These are phyloP conservation scores for Phyllotreta striolata DNA, from an alignment of 2,888 invertebrate genomes.

Conservation along the genomic window DNA sequence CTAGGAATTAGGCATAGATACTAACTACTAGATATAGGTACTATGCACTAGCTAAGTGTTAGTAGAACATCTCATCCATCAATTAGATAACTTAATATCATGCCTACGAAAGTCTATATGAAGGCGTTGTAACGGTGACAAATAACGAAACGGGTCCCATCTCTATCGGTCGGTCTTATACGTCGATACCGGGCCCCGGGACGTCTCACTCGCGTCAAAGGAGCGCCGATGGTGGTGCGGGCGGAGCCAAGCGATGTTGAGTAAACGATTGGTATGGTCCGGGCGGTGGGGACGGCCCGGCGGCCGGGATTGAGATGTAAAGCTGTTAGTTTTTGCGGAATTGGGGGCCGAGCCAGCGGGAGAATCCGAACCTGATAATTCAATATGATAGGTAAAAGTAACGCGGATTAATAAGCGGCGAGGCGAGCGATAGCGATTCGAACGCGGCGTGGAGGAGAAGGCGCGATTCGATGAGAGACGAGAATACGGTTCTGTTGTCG, in stretches of 20 bases:
- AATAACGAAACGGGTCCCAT: too few species aligned
- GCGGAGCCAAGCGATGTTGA: constrained; percentile 49
- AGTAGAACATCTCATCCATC: too few species aligned
- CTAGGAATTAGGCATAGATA: too few species aligned
- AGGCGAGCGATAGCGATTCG: constrained; percentile 58
- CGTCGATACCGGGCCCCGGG: neutral
- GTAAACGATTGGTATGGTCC: constrained; percentile 49
- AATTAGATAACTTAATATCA: too few species aligned
- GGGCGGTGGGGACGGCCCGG: constrained; percentile 51
- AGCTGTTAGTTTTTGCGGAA: constrained; percentile 62
- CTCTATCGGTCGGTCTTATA: constrained; percentile 1
- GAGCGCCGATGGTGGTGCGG: constrained; percentile 54
- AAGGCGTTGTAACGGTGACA: too few species aligned
- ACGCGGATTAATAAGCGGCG: constrained; percentile 58
- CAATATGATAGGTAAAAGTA: constrained; percentile 55
- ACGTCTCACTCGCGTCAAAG: constrained; percentile 55
- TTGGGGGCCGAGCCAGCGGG: constrained; percentile 54
- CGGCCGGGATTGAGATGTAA: constrained; percentile 59
- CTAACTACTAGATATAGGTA: too few species aligned
- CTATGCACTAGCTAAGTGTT: too few species aligned
- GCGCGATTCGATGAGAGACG: too few species aligned
- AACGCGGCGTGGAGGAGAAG: constrained; percentile 26
- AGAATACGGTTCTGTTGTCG: too few species aligned
- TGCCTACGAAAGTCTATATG: neutral
- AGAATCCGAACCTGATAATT: constrained; percentile 55